A percentile compares a stretch with the other conserved stretches of the same genome.
These are phyloP conservation scores for Hesperophylax magnus DNA, from an alignment of 1,140 invertebrate genomes.

Conservation along the genomic window DNA sequence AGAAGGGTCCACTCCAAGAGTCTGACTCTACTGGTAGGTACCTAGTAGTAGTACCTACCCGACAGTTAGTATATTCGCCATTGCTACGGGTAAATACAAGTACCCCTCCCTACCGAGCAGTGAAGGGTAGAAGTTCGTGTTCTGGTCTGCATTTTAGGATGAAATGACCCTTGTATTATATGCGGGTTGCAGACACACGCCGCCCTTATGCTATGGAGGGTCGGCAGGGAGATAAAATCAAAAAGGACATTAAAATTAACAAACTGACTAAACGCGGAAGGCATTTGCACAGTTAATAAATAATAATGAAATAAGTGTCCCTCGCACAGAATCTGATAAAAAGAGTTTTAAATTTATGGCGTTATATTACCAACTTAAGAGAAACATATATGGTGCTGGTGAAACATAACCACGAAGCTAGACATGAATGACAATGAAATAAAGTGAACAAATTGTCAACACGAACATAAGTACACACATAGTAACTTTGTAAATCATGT, in stretches of 20 bases:
- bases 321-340: constrained; percentile 3
- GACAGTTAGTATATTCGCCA: too few relatives aligned
- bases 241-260: constrained; percentile 46
- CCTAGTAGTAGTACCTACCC: too few relatives aligned
- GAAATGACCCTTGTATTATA: background rate
- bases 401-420: too few relatives aligned
- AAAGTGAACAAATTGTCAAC: too few relatives aligned
- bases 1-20: background rate
- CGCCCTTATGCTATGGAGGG: background rate
- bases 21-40: background rate
- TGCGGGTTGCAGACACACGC: constrained; percentile 33
- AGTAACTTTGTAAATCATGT: too few relatives aligned
- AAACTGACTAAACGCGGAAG: constrained; percentile 29
- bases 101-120: background rate
- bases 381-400: too few relatives aligned
- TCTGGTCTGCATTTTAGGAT: constrained; percentile 4
- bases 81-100: background rate
- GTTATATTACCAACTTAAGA: too few relatives aligned
- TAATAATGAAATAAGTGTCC: constrained; percentile 28
- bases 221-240: constrained; percentile 36
- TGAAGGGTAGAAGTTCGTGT: constrained; percentile 5
- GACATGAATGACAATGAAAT: too few relatives aligned
- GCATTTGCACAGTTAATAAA: constrained; percentile 32
- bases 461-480: too few relatives aligned
- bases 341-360: too few relatives aligned